Evolutionary conservation across 2,797 vertebrate species (phyloP), one percentile per base, ranked within the genome.

Genomic region (Eulemur albifrons): DNA sequence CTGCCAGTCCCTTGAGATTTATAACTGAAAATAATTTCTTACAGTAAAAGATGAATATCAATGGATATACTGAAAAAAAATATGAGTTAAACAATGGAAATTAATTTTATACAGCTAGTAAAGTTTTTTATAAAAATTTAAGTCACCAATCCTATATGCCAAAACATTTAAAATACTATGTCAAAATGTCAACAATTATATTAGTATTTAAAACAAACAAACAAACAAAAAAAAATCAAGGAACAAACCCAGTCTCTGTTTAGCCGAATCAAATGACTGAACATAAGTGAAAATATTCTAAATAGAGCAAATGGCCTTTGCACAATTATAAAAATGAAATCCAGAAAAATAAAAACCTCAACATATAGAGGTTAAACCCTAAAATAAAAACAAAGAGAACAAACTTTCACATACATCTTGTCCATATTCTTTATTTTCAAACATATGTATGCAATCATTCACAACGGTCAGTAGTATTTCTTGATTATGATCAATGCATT

Each of bases 381-480:
- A 91, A 77, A 96, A 77, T 88, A 95, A 59, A 70, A 94, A 97
- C 70, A 97, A 98, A 94, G 13, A 95, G 82, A 96, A 75, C 88
- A 92, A 57, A 95, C 81, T 93, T 97, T 96, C 91, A 98, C 98
- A 99, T 99, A 99, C 99, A 97, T 99, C 99, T 98, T 99, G 99
- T 88, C 99, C 99, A 92, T 99, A 99, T 96, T 99, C 99, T 96
- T 99, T 99, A 98, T 99, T 99, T 98, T 99, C 99, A 98, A 99
- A 99, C 99, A 99, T 99, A 98, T 99, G 98, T 94, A 99, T 98
- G 98, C 99, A 99, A 98, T 99, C 99, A 98, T 99, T 99, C 97
- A 99, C 98, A 96, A 99, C 99, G 98, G 99, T 99, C 97, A 99
- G 99, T 61, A 99, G 98, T 81, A 99, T 98, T 93, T 99, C 99